Percentiles rank a stretch among this genome's conserved stretches.
Conservation (phyloP, 2,888 invertebrate species). For the Thecophora atra region DNA sequence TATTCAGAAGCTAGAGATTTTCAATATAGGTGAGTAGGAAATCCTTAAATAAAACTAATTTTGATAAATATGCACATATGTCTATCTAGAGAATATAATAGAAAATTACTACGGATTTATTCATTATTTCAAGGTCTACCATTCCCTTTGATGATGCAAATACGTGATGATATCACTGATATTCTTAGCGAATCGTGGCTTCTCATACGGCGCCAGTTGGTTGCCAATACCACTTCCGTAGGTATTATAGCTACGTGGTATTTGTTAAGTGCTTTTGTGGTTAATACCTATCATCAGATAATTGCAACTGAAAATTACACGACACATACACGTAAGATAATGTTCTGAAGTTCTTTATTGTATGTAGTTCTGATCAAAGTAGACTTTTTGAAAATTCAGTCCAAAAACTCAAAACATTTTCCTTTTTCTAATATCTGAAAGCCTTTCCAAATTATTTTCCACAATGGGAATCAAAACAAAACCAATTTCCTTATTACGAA, state of each 20-base stretch:
- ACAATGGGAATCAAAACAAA: no score
- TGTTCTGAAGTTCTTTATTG: no score
- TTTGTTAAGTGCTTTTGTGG: conserved; percentile 29
- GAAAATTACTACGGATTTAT: no score
- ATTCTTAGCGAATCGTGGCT: conserved; percentile 39
- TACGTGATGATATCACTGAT: conserved; percentile 31
- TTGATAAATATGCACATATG: conserved; percentile 1
- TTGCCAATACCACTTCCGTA: conserved; percentile 15
- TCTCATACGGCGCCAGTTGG: conserved; percentile 36
- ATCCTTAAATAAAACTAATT: neutral
- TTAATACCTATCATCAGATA: conserved; percentile 32
- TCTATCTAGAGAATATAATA: neutral
- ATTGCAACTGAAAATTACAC: conserved; percentile 23
- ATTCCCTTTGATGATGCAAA: conserved; percentile 3
- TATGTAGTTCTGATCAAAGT: neutral
- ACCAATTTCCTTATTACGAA: no score
- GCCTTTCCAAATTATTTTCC: no score
- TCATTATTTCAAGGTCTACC: conserved; percentile 23
- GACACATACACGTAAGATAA: conserved; percentile 9
- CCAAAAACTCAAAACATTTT: neutral
- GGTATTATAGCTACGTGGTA: conserved; percentile 28
- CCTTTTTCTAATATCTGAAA: no score
- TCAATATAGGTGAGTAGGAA: conserved; percentile 36
- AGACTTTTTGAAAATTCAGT: neutral
- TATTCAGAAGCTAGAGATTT: conserved; percentile 38